Conservation (phyloP, 2,888 invertebrate genomes). For the Plagodis dolabraria region DNA sequence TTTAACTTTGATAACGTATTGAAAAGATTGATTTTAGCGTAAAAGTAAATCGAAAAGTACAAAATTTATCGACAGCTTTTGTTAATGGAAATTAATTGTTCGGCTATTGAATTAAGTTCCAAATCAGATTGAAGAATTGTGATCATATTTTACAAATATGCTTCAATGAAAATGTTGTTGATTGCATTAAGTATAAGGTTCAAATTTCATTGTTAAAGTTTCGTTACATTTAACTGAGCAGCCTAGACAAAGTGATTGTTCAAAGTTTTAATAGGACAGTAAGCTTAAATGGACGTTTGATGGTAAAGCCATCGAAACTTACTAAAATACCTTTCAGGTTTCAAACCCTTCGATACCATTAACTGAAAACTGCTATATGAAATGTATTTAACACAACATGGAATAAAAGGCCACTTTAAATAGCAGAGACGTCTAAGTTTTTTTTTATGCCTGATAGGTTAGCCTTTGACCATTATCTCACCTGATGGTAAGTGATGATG, state of each 20-base stretch:
- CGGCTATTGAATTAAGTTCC: conserved; percentile 1
- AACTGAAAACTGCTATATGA: neutral
- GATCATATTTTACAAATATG: neutral
- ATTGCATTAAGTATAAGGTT: neutral
- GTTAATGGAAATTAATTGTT: conserved; percentile 35
- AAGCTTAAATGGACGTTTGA: conserved; percentile 16
- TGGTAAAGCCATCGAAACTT: conserved; percentile 14
- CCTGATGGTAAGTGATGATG: too few species aligned
- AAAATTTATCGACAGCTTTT: neutral
- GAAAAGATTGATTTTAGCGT: neutral
- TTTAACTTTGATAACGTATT: neutral
- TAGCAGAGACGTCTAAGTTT: too few species aligned
- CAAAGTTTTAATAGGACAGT: conserved; percentile 22
- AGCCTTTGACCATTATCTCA: too few species aligned
- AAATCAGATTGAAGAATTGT: neutral
- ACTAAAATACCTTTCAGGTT: neutral
- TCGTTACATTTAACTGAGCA: conserved; percentile 32
- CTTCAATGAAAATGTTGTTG: neutral
- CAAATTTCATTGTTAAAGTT: neutral
- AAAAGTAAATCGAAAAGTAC: neutral
- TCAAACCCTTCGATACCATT: neutral
- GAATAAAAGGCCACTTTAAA: too few species aligned
- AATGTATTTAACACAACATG: neutral
- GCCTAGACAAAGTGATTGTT: conserved; percentile 41
- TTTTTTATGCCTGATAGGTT: too few species aligned